These are phyloP conservation scores for Eupithecia inturbata DNA, from an alignment of 2,888 invertebrate species.

Conservation along the genomic window DNA sequence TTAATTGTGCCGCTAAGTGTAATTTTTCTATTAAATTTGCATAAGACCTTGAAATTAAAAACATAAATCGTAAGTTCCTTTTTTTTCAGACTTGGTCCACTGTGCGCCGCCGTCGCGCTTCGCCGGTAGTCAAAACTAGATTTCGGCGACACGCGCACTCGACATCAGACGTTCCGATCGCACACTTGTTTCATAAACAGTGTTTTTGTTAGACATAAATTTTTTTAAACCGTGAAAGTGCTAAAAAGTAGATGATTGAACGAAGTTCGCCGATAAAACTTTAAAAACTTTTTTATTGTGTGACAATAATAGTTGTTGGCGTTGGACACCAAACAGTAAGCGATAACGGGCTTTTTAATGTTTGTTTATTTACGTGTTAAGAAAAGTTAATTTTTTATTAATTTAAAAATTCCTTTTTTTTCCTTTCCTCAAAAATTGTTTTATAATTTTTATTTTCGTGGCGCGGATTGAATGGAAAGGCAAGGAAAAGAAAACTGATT, in stretches of 20 bases:
- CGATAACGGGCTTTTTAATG: neutral
- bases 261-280: neutral
- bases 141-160: slow-evolving; percentile 49
- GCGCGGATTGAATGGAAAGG: neutral
- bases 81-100: too few species aligned
- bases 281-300: neutral
- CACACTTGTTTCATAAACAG: neutral
- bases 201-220: neutral
- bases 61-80: too few species aligned
- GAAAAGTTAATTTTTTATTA: neutral
- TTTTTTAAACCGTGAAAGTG: neutral
- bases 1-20: too few species aligned
- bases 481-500: too few species aligned
- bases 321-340: neutral
- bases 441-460: neutral
- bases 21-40: too few species aligned
- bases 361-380: neutral
- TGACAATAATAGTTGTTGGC: neutral
- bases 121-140: slow-evolving; percentile 34
- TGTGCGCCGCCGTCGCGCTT: neutral
- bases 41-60: too few species aligned
- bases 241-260: neutral
- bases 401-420: neutral
- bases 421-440: neutral
- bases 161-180: slow-evolving; percentile 48